Evolutionary conservation across 2,797 vertebrate species (phyloP), one percentile per base, ranked within the genome.

Genomic region (Trachops cirrhosus): DNA sequence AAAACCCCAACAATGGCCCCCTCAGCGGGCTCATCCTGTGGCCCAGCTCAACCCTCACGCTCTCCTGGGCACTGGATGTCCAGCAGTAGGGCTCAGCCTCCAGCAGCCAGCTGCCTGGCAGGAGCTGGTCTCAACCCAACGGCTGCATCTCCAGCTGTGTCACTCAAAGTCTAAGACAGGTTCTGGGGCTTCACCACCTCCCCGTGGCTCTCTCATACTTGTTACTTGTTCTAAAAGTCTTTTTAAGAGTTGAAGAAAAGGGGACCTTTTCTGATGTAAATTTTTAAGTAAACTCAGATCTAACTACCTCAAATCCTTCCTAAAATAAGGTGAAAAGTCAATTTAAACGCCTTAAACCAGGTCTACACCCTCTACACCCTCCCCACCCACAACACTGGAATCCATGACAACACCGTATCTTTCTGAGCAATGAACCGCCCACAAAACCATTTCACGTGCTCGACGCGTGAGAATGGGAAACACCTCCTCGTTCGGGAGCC

Each of bases 391-490:
- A 8, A 5, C 18, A 34, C 8, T 12, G 9, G 41, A 50, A 22
- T 26, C 50, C 32, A 11, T 0, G n/a, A 62, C 48, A 59, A 32
- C 48, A 52, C 14, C 44, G 0, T 9, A 24, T 26, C n/a, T n/a
- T 22, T 64, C 26, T 3, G 2, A 0, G 1, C 21, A 26, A 15
- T 9, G n/a, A 21, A 9, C n/a, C 24, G 37, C 3, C 19, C 50
- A 18, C 22, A 24, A 34, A 77, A 50, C n/a, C 37, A 15, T 41
- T 12, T 59, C 41, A 10, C 18, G n/a, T n/a, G 57, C n/a, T 21
- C 3, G 1, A 3, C 0, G 1, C 3, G 34, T 3, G 7, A 18
- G 24, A 75, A 46, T 0, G 10, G 39, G 7, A 8, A 21, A 1
- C 21, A 1, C 57, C 67, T 9, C 84, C 0, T 0, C 0, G 2